A percentile compares a stretch with the other conserved stretches of the same genome.
These are phyloP conservation scores for Lepidocyrtoides sp. DNA, from an alignment of 2,888 invertebrate species.

Conservation along the genomic window DNA sequence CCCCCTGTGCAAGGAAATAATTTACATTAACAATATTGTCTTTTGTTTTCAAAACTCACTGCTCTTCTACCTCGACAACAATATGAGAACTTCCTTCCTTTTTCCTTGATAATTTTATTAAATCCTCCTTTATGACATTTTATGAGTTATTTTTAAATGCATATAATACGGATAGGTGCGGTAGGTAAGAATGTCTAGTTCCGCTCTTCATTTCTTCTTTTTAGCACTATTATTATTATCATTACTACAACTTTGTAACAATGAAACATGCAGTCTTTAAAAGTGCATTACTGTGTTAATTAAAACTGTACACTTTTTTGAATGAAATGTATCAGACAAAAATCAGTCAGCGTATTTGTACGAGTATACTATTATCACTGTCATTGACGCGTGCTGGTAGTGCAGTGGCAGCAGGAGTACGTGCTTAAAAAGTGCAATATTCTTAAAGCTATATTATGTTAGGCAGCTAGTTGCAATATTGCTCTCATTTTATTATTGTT, in stretches of 20 bases:
- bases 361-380: not conserved
- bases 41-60: slow-evolving; percentile 49
- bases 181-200: not conserved
- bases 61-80: not conserved
- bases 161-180: not conserved
- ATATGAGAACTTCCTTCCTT: slow-evolving; percentile 45
- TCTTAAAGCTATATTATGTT: too few relatives aligned
- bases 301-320: slow-evolving; percentile 3
- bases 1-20: not conserved
- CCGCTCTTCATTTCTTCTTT: not conserved
- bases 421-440: not conserved
- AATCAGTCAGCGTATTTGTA: not conserved
- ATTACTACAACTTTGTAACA: not conserved
- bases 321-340: not conserved
- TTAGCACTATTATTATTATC: not conserved
- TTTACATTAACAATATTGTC: not conserved
- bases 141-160: not conserved
- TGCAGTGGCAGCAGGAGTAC: too few relatives aligned
- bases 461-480: not conserved
- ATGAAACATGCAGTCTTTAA: not conserved
- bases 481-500: not conserved
- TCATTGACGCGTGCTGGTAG: not conserved
- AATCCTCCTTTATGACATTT: not conserved
- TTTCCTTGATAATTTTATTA: not conserved
- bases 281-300: not conserved